These are phyloP conservation scores for Phataginus tetradactyla DNA, from an alignment of 2,797 vertebrate genomes.

Conservation along the genomic window DNA sequence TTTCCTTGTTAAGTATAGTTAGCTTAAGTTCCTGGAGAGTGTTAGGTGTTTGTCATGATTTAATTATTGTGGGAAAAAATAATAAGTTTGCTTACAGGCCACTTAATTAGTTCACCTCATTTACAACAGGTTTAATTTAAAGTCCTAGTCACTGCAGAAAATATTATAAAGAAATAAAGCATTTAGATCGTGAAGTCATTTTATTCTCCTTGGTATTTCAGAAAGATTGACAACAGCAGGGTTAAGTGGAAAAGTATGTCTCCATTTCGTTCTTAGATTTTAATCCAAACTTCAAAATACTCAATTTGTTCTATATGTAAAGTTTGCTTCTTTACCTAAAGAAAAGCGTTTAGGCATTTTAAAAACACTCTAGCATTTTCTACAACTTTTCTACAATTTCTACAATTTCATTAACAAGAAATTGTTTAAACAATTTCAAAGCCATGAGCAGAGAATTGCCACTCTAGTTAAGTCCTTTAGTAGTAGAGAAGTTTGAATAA, in stretches of 20 bases:
- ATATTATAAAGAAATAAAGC: neutral
- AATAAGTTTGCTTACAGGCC: neutral
- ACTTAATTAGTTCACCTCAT: neutral
- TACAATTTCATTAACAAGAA: constrained; percentile 3
- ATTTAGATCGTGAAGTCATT: neutral
- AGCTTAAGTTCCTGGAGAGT: neutral
- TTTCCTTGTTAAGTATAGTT: neutral
- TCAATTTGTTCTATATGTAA: neutral
- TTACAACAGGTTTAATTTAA: constrained; percentile 31
- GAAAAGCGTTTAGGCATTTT: neutral
- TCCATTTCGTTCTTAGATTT: neutral
- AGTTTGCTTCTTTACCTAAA: constrained; percentile 20
- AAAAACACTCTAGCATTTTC: neutral
- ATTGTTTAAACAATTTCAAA: neutral
- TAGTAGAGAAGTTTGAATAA: neutral
- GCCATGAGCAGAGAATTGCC: neutral
- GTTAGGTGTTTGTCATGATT: neutral
- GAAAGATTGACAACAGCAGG: neutral
- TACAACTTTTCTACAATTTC: neutral
- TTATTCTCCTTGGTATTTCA: neutral
- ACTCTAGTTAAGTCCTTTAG: neutral
- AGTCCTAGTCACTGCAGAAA: neutral
- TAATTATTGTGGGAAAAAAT: constrained; percentile 13
- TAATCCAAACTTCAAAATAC: constrained; percentile 59
- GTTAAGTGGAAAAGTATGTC: neutral